phyloP scores from a whole-genome alignment of 2,888 invertebrate genomes.

The Augochlorella aurata region DNA sequence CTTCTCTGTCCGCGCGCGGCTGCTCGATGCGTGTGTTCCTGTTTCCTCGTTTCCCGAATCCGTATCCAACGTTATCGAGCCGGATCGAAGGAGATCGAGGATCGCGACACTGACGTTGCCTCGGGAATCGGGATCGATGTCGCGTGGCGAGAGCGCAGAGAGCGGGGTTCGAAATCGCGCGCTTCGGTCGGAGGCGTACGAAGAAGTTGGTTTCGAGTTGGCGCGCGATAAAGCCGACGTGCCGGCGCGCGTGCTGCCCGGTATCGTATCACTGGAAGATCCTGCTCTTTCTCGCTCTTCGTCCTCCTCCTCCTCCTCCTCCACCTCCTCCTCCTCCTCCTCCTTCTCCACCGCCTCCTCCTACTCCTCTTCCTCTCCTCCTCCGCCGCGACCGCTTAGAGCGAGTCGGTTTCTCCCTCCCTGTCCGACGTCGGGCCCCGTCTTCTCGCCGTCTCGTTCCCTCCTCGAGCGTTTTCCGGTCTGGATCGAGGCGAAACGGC shows the following conservation, averaged over 20 bases:
- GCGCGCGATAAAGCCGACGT: conserved; percentile 60
- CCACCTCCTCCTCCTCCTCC: conserved; percentile 45
- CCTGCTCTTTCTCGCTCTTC: conserved; percentile 64
- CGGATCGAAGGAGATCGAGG: neutral
- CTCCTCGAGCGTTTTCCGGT: conserved; percentile 19
- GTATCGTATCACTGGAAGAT: conserved; percentile 68
- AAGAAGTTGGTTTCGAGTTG: conserved; percentile 52
- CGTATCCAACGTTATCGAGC: too few species aligned
- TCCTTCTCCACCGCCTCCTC: conserved; percentile 16
- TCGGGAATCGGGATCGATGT: neutral
- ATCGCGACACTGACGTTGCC: neutral
- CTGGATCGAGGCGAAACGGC: conserved; percentile 14
- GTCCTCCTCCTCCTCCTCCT: conserved; percentile 47
- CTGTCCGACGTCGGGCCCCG: conserved; percentile 13
- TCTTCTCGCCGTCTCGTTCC: conserved; percentile 23
- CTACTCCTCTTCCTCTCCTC: conserved; percentile 44
- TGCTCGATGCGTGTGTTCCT: too few species aligned
- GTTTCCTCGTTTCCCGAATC: too few species aligned
- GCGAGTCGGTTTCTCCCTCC: conserved; percentile 39
- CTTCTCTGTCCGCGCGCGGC: neutral
- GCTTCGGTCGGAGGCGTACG: conserved; percentile 44
- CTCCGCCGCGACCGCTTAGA: conserved; percentile 28
- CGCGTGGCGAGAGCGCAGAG: neutral
- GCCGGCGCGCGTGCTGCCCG: conserved; percentile 66
- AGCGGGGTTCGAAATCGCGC: conserved; percentile 36